A percentile compares a stretch with the other conserved stretches of the same genome.
Conservation (phyloP, 2,113 vertebrate genomes). For the Eubucco bourcierii region DNA sequence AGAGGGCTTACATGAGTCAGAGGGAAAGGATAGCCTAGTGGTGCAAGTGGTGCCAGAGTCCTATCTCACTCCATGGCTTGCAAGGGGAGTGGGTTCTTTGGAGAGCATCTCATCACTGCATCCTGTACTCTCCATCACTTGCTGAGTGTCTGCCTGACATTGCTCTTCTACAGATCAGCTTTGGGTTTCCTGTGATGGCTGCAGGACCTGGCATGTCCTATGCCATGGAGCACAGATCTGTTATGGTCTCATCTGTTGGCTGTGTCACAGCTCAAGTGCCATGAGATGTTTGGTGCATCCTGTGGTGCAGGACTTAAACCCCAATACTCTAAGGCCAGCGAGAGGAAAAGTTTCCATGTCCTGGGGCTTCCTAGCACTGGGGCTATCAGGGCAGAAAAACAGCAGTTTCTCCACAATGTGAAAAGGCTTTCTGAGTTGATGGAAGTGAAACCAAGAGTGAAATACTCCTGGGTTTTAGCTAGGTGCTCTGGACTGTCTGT, state of each 20-base stretch:
- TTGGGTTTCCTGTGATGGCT: accelerated
- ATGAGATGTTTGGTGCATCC: accelerated
- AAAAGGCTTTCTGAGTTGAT: background rate
- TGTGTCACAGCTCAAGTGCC: accelerated
- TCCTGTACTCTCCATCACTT: accelerated
- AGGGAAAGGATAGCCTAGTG: background rate
- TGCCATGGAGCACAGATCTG: accelerated
- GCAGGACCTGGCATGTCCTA: background rate
- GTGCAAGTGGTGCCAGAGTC: background rate
- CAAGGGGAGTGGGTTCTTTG: accelerated
- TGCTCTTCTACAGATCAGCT: background rate
- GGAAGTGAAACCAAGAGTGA: accelerated
- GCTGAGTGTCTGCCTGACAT: background rate
- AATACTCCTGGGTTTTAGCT: background rate
- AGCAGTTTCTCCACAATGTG: background rate
- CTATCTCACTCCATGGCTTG: accelerated
- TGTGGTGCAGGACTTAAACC: background rate
- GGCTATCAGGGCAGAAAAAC: background rate
- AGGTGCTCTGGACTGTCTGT: background rate
- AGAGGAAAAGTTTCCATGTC: background rate
- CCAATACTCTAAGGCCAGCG: background rate
- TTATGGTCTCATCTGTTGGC: background rate
- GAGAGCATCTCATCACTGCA: background rate
- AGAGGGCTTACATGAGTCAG: accelerated
- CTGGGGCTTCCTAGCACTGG: accelerated